Evolutionary conservation across 1,140 invertebrate species (phyloP), one percentile per base, ranked within the genome.

Genomic region (Aphelenchoides besseyi): DNA sequence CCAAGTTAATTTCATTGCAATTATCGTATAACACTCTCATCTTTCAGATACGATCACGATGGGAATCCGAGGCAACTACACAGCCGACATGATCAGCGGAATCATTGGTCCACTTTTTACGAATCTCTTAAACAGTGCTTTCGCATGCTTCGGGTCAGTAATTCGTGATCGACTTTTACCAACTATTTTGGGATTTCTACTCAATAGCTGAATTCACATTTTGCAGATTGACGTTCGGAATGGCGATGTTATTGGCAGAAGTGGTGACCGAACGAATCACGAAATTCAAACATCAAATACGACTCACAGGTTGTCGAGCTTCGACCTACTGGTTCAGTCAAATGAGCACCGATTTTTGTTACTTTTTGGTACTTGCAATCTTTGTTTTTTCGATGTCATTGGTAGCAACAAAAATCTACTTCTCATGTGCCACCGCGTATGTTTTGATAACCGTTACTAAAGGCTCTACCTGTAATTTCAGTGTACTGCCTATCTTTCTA

Each of bases 271-370:
- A 61, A 2, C n/a, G 59, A 36, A 36, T 18, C 2, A 61, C n/a
- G 33, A 61, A 61, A 2, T 61, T 61, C 59, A 61, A 61, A 61
- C 59, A 61, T 36, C 59, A 48, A 48, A 48, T 48, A 12, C 41
- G 41, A 2, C 30, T 61, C 16, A 30, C 59, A 2, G n/a, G n/a
- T n/a, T n/a, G 2, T 36, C 59, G 59, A 36, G n/a, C 59, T 28
- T 36, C n/a, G 2, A 36, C 33, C 2, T 61, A 61, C 33, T 61
- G 59, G 59, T n/a, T 61, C 30, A 18, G n/a, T 26, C 59, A 61
- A 36, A n/a, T 61, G 2, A n/a, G 16, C 59, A 61, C 59, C 59
- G 59, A 61, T 36, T 30, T 61, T 26, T 28, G 16, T 26, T 61
- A 61, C 59, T 61, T 61, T 30, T 2, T 30, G 30, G 2, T 61